Evolutionary conservation across 1,140 invertebrate species (phyloP).

Genomic region (Paraescarpia echinospica): DNA sequence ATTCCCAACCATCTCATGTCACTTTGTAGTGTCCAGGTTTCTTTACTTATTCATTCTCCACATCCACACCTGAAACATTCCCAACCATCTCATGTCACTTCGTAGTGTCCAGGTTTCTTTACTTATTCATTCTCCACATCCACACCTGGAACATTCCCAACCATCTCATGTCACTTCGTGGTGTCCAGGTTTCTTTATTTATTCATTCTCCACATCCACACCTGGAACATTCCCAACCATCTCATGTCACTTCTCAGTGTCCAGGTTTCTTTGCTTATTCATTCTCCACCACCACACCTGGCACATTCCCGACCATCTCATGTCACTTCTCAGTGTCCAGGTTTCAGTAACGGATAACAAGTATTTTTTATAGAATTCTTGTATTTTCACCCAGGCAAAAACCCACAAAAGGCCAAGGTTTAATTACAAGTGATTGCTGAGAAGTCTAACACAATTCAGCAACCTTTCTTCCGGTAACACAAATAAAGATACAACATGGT

Average conservation of each 20-base stretch:
- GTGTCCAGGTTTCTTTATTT: neutral
- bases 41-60: neutral
- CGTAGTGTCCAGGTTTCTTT: no score
- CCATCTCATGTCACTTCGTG: neutral
- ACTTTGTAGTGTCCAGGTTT: no score
- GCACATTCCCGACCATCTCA: neutral
- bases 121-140: neutral
- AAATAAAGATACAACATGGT: neutral
- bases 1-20: no score
- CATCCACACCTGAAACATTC: neutral
- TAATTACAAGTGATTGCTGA: neutral
- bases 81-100: neutral
- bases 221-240: neutral
- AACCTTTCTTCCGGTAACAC: neutral
- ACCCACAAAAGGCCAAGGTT: no score
- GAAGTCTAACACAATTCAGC: neutral
- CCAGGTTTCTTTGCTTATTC: no score
- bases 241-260: neutral
- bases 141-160: neutral
- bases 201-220: neutral
- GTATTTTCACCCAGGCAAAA: no score
- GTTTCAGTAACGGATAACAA: no score
- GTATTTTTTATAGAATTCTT: neutral
- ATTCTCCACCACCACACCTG: neutral
- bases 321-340: neutral